Evolutionary conservation across 2,113 vertebrate genomes (phyloP), one percentile per base, ranked within the genome.

Genomic region (Neopipo cinnamomea): DNA sequence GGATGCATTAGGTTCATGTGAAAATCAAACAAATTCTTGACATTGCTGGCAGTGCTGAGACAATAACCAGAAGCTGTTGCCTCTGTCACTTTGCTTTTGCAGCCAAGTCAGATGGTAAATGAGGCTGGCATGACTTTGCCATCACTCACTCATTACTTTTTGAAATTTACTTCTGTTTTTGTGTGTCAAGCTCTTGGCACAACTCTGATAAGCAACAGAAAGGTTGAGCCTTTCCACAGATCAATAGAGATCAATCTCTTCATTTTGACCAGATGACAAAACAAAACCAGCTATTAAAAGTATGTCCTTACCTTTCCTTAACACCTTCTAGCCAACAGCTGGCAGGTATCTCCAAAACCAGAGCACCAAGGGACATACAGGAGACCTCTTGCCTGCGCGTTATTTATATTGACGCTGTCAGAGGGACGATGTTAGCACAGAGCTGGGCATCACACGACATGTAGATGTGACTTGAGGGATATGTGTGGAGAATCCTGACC

Each of bases 171-270:
- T 96, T 93, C 59, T 94, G 44, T 67, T 58, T 85, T 12, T 41
- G 47, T 47, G 16, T 93, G 72, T 90, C 93, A 92, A 49, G 18
- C 35, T 86, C 59, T 71, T 91, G 84, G 93, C 46, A 53, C 59
- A 79, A 35, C 35, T 58, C 70, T 71, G 81, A 58, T 83, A 80
- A 93, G 78, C 12, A 65, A 31, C 50, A 55, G 75, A 83, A 89
- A 92, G 72, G 81, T 27, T 80, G 91, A 93, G 66, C 79, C 20
- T 82, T 94, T 94, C 78, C 52, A 46, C 41, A 35, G 61, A 88
- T 94, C 55, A 1, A 87, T 91, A 76, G 72, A 90, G 85, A 97
- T 93, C 94, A 87, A 82, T 93, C 84, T 93, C 62, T 88, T 93
- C 58, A 50, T 94, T 95, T 95, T 0, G 0, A 93, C 58, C 35